Base-by-base conservation (phyloP, 1,140 invertebrate genomes). In the Colletes gigas region DNA sequence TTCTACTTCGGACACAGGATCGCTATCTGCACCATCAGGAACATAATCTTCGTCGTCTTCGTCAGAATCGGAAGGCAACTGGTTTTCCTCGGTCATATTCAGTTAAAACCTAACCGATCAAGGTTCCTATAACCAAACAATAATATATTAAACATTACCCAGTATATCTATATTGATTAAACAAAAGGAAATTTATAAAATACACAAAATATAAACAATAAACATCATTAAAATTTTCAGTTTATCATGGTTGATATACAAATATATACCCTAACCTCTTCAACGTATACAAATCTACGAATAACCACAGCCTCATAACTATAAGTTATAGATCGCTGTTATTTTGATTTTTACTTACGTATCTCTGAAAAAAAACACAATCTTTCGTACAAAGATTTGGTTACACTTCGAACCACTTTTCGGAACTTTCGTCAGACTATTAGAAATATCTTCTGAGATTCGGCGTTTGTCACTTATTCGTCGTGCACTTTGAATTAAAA, bases 21-120 rank as follows among this genome's bases (percentile, higher is more conserved):
- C 89, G 41, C 68, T 82, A 2, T 91, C 91, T 59, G 63, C 84
- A 21, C 88, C 89, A 80, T 90, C 89, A 54, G 92, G 91, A 68
- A 93, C 83, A 73, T 93, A 93, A 82, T 93, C 91, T 65, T 92
- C 91, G 39, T 93, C 92, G 70, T 91, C 91, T 66, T 92, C 91
- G 70, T 93, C 92, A 1, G 91, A 91, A 68, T 91, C 89, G 4
- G 92, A 92, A 57, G 90, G 89, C 66, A 91, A 78, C 17, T 90
- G 72, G 63, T 87, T 78, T 65, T 87, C 86, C 60, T 87, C 73
- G 2, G 85, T 82, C 86, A 87, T 87, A 54, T 66, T 82, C 62
- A 75, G 50, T 50, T 70, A 50, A 60, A 63, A 41, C 19, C 52
- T 47, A 47, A n/a, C 30, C 52, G 4, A 44, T 55, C 10, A 55